phyloP scores from a whole-genome alignment of 1,140 invertebrate species.

The Aphaenogaster ashmeadi region DNA sequence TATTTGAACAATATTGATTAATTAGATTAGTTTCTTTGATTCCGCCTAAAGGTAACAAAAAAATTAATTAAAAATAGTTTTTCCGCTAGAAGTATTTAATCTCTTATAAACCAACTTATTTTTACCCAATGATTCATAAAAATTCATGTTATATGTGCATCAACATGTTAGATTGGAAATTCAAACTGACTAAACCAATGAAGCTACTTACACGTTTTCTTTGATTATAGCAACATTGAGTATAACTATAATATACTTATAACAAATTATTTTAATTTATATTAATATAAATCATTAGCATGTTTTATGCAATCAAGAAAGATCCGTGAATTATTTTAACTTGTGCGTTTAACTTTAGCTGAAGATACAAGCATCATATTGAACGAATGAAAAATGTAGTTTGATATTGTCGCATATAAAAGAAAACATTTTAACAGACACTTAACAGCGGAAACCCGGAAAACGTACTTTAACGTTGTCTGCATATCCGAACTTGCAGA shows the following conservation, averaged over 20 bases:
- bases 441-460: neutral
- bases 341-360: neutral
- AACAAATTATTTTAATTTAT: neutral
- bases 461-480: neutral
- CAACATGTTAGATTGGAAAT: neutral
- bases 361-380: neutral
- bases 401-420: neutral
- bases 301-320: neutral
- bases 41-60: neutral
- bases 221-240: neutral
- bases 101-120: neutral
- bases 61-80: neutral
- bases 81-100: neutral
- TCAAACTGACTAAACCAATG: neutral
- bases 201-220: neutral
- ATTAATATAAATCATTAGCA: neutral
- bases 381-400: neutral
- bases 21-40: neutral
- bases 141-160: too few species aligned
- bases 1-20: conserved; percentile 20
- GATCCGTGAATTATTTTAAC: neutral
- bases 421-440: neutral
- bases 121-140: too few species aligned
- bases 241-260: neutral
- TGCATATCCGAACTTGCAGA: conserved; percentile 8